A percentile compares a stretch with the other conserved stretches of the same genome.
Evolutionary conservation across 2,113 vertebrate species (phyloP).

Genomic region (Apteryx owenii): DNA sequence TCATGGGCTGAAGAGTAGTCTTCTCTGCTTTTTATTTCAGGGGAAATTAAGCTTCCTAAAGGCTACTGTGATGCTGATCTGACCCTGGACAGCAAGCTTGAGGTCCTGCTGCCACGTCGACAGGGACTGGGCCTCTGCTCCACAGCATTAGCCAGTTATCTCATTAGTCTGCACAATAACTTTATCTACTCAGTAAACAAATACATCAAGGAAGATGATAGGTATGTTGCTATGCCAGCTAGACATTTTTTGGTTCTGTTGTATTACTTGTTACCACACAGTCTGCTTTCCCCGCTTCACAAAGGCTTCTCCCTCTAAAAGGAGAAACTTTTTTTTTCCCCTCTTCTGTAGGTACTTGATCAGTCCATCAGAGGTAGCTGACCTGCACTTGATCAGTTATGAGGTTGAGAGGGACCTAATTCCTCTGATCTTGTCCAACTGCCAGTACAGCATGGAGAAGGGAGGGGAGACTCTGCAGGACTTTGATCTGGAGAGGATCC

Average conservation of each 20-base stretch:
- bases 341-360: constrained; percentile 83
- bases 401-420: constrained; percentile 89
- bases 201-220: constrained; percentile 77
- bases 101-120: constrained; percentile 86
- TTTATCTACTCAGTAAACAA: constrained; percentile 81
- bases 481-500: constrained; percentile 89
- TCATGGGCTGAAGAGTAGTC: neutral
- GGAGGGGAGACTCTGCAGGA: constrained; percentile 86
- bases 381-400: constrained; percentile 91
- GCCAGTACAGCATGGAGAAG: constrained; percentile 90
- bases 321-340: neutral
- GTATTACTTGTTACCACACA: neutral
- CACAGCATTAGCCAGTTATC: constrained; percentile 90
- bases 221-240: constrained; percentile 66
- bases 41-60: constrained; percentile 89
- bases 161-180: constrained; percentile 90
- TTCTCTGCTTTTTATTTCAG: constrained; percentile 64
- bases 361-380: constrained; percentile 85
- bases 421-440: constrained; percentile 91
- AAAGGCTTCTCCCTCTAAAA: neutral
- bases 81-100: constrained; percentile 77
- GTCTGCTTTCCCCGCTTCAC: neutral
- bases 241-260: neutral
- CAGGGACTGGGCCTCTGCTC: constrained; percentile 89
- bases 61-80: constrained; percentile 82